Conservation (phyloP, 1,140 invertebrate genomes). For the Zophobas morio region DNA sequence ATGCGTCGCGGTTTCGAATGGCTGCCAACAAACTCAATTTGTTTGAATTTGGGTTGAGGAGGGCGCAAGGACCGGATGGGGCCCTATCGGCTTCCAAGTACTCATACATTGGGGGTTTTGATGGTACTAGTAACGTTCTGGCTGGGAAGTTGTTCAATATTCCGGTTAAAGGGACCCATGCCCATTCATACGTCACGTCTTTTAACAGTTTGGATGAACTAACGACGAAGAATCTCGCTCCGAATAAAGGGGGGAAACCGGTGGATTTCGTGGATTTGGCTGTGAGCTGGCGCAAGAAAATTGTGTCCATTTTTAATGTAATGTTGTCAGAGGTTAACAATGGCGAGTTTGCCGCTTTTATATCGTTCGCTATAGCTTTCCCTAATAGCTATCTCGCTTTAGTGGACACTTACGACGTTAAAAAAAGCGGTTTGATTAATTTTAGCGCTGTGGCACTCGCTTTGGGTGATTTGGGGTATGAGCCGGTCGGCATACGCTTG, state of each 20-base stretch:
- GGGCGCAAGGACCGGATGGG: constrained; percentile 98
- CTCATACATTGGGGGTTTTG: constrained; percentile 97
- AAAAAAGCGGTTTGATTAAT: constrained; percentile 97
- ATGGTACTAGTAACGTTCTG: constrained; percentile 98
- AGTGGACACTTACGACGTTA: constrained; percentile 98
- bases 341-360: constrained; percentile 94
- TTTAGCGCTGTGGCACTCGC: constrained; percentile 97
- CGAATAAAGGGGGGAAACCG: constrained; percentile 76
- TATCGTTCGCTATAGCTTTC: constrained; percentile 97
- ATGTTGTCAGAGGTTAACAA: constrained; percentile 87
- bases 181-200: constrained; percentile 97
- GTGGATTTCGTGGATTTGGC: constrained; percentile 81
- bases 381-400: constrained; percentile 95
- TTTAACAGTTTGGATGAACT: constrained; percentile 86
- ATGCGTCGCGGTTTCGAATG: constrained; percentile 96
- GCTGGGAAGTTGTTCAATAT: constrained; percentile 98
- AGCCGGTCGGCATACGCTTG: constrained; percentile 91
- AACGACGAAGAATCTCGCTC: constrained; percentile 73
- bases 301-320: constrained; percentile 81
- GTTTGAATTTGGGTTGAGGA: constrained; percentile 96
- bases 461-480: constrained; percentile 92
- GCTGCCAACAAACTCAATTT: constrained; percentile 89
- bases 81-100: constrained; percentile 98
- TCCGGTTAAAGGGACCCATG: constrained; percentile 97
- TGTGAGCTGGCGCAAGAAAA: constrained; percentile 78